Conservation (phyloP, 2,888 invertebrate genomes). For the Colletes collaris region DNA sequence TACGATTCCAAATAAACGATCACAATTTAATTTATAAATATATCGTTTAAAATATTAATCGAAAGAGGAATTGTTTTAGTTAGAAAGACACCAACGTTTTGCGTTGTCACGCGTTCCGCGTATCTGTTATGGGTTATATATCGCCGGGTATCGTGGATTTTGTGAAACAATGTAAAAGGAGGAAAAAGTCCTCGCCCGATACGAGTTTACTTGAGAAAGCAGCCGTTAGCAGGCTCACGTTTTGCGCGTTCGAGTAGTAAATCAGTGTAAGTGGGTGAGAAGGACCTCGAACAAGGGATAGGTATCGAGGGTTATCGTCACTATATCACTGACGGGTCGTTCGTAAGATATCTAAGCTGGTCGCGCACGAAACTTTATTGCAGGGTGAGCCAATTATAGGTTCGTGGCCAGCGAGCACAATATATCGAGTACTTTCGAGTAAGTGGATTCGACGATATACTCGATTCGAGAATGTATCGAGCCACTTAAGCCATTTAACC, state of each 20-base stretch:
- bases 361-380: conserved; percentile 74
- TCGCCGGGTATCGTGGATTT: background rate
- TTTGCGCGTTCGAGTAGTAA: conserved; percentile 68
- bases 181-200: conserved; percentile 25
- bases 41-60: too few relatives aligned
- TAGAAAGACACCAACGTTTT: too few relatives aligned
- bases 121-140: conserved; percentile 9
- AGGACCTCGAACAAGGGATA: conserved; percentile 68
- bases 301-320: conserved; percentile 74
- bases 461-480: conserved; percentile 56
- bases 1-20: too few relatives aligned
- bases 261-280: conserved; percentile 76
- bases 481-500: conserved; percentile 57
- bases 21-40: too few relatives aligned
- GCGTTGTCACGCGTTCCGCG: background rate
- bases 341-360: conserved; percentile 74
- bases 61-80: too few relatives aligned
- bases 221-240: conserved; percentile 64
- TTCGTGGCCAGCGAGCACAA: conserved; percentile 70
- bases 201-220: conserved; percentile 48
- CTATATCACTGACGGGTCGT: conserved; percentile 74
- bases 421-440: conserved; percentile 73
- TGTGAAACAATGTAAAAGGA: conserved; percentile 32
- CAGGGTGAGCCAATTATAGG: conserved; percentile 76
- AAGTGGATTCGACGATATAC: conserved; percentile 61